Percentiles rank a stretch among this genome's conserved stretches.
Evolutionary conservation across 2,797 vertebrate genomes (phyloP).

Genomic region (Liasis olivaceus): DNA sequence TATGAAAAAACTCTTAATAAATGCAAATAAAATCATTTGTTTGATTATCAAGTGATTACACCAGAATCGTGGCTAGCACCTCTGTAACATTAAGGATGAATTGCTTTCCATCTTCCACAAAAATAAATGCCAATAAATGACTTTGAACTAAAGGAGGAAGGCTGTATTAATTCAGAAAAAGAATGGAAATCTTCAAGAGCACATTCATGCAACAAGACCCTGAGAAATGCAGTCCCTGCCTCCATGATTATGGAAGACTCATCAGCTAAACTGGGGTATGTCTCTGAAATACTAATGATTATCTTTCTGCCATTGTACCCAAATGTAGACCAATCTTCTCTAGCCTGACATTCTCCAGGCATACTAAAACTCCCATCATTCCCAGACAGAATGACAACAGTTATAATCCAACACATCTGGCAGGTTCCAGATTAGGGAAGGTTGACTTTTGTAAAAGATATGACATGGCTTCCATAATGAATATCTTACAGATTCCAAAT

Average conservation of each 20-base stretch:
- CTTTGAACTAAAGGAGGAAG: not conserved
- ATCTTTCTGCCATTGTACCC: not conserved
- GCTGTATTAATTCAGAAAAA: not conserved
- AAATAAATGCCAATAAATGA: not conserved
- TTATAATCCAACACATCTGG: not conserved
- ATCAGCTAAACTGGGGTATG: not conserved
- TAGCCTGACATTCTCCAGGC: not conserved
- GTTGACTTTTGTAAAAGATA: not conserved
- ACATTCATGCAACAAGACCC: not conserved
- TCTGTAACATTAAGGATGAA: not conserved
- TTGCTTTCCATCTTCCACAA: not conserved
- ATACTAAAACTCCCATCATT: not conserved
- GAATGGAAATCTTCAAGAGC: not conserved
- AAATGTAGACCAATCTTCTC: too few relatives aligned
- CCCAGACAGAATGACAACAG: not conserved
- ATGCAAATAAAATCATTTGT: not conserved
- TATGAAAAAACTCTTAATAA: not conserved
- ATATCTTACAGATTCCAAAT: not conserved
- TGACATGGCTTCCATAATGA: not conserved
- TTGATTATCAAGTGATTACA: not conserved
- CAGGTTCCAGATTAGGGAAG: not conserved
- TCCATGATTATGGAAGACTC: not conserved
- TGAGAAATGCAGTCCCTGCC: not conserved
- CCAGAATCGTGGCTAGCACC: not conserved
- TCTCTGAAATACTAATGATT: not conserved